Evolutionary conservation across 1,140 invertebrate genomes (phyloP).

Genomic region (Pectinophora gossypiella): DNA sequence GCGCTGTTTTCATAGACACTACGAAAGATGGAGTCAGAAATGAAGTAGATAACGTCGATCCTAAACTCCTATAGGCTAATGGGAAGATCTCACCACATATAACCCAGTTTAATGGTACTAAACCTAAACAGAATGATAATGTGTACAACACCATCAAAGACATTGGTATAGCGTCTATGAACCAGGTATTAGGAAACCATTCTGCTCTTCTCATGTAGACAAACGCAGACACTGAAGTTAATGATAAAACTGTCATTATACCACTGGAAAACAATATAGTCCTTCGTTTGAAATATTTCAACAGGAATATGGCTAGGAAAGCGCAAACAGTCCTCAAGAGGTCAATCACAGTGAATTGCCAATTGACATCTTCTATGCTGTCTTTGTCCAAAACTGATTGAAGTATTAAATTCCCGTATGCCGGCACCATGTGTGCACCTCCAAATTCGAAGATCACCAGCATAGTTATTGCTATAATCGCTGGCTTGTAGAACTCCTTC

Average conservation of each 20-base stretch:
- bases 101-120: conserved; percentile 65
- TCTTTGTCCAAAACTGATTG: conserved; percentile 54
- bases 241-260: conserved; percentile 50
- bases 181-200: conserved; percentile 33
- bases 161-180: conserved; percentile 52
- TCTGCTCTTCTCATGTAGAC: conserved; percentile 54
- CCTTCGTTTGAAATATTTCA: conserved; percentile 54
- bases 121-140: conserved; percentile 59
- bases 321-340: conserved; percentile 59
- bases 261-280: conserved; percentile 62
- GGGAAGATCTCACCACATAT: conserved; percentile 69
- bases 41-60: conserved; percentile 63
- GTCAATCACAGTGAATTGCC: conserved; percentile 65
- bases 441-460: conserved; percentile 64
- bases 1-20: conserved; percentile 68
- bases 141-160: conserved; percentile 55
- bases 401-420: conserved; percentile 59
- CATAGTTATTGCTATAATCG: conserved; percentile 64
- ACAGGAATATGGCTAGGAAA: conserved; percentile 58
- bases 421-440: conserved; percentile 62
- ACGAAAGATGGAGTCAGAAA: conserved; percentile 64
- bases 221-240: conserved; percentile 52
- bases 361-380: conserved; percentile 45
- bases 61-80: conserved; percentile 62
- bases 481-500: conserved; percentile 63